Conservation (phyloP, 2,797 vertebrate genomes). For the Gymnocypris eckloni region DNA sequence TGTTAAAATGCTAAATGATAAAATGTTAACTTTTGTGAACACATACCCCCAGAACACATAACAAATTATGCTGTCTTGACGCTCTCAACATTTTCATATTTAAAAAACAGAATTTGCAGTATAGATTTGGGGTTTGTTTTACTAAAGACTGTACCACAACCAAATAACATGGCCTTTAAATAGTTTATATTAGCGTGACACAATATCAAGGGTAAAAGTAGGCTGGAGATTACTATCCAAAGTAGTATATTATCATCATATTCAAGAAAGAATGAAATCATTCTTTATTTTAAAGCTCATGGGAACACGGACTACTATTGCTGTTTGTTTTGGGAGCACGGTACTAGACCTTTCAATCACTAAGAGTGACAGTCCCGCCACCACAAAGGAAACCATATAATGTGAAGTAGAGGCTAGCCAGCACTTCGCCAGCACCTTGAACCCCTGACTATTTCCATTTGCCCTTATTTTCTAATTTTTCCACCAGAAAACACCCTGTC, state of each 20-base stretch:
- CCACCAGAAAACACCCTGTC: conserved; percentile 43
- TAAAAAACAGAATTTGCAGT: not conserved
- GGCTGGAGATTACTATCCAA: conserved; percentile 22
- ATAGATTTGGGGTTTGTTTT: conserved; percentile 10
- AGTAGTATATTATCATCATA: not conserved
- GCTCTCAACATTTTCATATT: not conserved
- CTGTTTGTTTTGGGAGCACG: conserved; percentile 50
- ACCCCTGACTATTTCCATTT: conserved; percentile 23
- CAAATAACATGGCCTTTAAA: not conserved
- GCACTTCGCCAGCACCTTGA: not conserved
- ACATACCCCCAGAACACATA: too few relatives aligned
- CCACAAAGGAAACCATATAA: conserved; percentile 50
- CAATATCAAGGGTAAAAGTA: not conserved
- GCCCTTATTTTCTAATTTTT: conserved; percentile 47
- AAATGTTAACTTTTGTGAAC: not conserved
- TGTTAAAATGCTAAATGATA: not conserved
- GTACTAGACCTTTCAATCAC: conserved; percentile 56
- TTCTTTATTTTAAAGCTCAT: conserved; percentile 25
- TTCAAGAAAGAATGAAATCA: conserved; percentile 19
- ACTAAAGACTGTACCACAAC: not conserved
- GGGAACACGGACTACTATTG: conserved; percentile 16
- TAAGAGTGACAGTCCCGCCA: conserved; percentile 34
- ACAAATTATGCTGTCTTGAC: not conserved
- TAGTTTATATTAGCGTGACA: conserved; percentile 24
- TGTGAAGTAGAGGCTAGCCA: conserved; percentile 46